Base-by-base conservation (phyloP, 1,140 invertebrate species). In the Saccostrea cuccullata region DNA sequence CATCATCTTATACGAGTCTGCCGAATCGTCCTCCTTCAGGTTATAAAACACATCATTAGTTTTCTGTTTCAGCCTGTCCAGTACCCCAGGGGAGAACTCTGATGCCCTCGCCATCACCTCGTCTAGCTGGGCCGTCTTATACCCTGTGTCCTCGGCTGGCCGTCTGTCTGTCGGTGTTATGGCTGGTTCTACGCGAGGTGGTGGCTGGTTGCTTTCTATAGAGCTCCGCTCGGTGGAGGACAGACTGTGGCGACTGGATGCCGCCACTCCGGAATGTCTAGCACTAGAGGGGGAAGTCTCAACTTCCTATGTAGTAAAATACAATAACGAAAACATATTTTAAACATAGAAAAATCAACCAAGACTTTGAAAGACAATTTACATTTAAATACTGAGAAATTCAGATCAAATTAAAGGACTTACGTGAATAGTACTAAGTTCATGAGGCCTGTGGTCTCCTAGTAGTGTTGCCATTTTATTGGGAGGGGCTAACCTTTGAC, bases 401-500 rank as follows among this genome's bases (percentile, higher is more conserved):
- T 36, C 40, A 36, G 13, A 23, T 26, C 47, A 40, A 6, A 56
- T 13, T 12, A 8, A 85, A 12, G 73, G 30, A 82, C 73, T 73
- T 87, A 89, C 89, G 60, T 89, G 89, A 67, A 89, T 89, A 17
- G 89, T 89, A 73, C 89, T 89, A 12, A 89, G 86, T 56, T 89
- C 86, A 87, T 89, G 89, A 23, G 89, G 89, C 36, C 84, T 47
- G 84, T 89, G 89, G 70, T 87, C 84, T 67, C 40, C 70, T 4
- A 87, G 73, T 64, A 83, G 8, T 26, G 40, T 88, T n/a, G 58
- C 20, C 67, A 58, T 73, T 55, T 70, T 70, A 77, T 77, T 73
- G n/a, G 60, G 84, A 23, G 67, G 56, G 47, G 58, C 55, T 30
- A 60, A 85, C 56, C 26, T 85, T 64, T 56, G 84, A 85, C 36